These are phyloP conservation scores for Sycophila texana DNA, from an alignment of 2,888 invertebrate genomes.

Conservation along the genomic window DNA sequence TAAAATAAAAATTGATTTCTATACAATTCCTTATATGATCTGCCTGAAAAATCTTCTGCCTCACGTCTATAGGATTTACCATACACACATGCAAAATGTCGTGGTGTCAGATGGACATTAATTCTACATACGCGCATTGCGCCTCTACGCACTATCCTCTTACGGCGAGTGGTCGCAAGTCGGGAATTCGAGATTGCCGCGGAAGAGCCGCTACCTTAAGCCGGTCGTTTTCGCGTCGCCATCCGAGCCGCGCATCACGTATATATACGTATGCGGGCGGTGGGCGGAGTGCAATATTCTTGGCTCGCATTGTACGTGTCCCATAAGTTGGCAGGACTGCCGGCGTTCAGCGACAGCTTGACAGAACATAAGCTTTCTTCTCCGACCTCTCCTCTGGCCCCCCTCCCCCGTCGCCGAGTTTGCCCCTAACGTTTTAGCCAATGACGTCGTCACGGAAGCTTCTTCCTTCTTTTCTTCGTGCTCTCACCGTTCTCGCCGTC, in stretches of 20 bases:
- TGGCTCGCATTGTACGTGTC: slow-evolving; percentile 73
- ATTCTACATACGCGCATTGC: neutral
- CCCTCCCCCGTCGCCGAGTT: neutral
- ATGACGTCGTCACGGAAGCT: slow-evolving; percentile 39
- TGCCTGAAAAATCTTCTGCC: too few relatives aligned
- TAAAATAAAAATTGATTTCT: too few relatives aligned
- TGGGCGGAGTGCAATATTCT: slow-evolving; percentile 68
- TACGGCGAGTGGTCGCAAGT: neutral
- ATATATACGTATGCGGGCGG: neutral
- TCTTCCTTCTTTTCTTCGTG: slow-evolving; percentile 39
- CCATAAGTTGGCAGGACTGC: slow-evolving; percentile 73
- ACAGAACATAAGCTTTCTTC: slow-evolving; percentile 71
- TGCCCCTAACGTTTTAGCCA: slow-evolving; percentile 36
- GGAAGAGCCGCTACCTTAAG: neutral
- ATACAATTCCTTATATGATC: too few relatives aligned
- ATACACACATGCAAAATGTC: too few relatives aligned
- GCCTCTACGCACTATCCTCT: neutral
- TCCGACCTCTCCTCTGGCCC: slow-evolving; percentile 45
- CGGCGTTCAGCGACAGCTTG: slow-evolving; percentile 74
- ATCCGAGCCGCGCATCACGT: neutral
- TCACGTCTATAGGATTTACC: too few relatives aligned
- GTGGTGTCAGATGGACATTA: neutral
- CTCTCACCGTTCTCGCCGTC: slow-evolving; percentile 22
- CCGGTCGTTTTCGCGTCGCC: slow-evolving; percentile 15
- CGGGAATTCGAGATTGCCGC: slow-evolving; percentile 6